Base-by-base conservation (phyloP, 2,113 vertebrate genomes). In the Passerina amoena region DNA sequence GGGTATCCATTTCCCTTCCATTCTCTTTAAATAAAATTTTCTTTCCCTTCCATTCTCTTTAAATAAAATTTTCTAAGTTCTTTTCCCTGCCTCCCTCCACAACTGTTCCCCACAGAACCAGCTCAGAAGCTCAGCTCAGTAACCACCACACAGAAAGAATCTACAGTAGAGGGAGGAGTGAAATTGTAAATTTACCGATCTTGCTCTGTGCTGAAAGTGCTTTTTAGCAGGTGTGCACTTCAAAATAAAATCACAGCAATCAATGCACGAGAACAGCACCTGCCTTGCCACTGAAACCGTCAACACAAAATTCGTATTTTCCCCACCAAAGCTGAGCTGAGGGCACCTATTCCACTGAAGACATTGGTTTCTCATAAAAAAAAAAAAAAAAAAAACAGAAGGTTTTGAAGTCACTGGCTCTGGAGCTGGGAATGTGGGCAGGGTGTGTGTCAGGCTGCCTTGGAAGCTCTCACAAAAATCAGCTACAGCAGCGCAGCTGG, bases 381-480 rank as follows among this genome's bases (percentile, higher is more conserved):
- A 61, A 40, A 40, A 42, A 42, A 40, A 15, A 16, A 42, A 90
- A 59, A 27, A 2, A 12, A 48, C 11, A 10, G 54, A 86, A 44
- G 77, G 28, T 59, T 96, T 93, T 81, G 82, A 92, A 95, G 94
- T 21, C 0, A 0, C 40, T 93, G 85, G 87, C 82, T 72, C 56
- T 45, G 40, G 61, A 89, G 84, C 87, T 94, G 93, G 90, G 90
- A 94, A 90, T 95, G 61, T 4, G 48, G 88, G 94, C 85, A 93
- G 90, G 93, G 90, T 75, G 85, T 48, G 89, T 84, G 85, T 90
- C 93, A 92, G 93, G 38, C 95, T 95, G 94, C 18, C 59, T 71
- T 96, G 96, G 96, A 94, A 18, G 56, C 75, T 78, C 68, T 15
- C 50, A 73, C 30, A 88, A 45, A 61, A 68, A 64, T 63, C 91